These are phyloP conservation scores for Hippoglossus hippoglossus DNA, from an alignment of 2,797 vertebrate genomes.

Conservation along the genomic window DNA sequence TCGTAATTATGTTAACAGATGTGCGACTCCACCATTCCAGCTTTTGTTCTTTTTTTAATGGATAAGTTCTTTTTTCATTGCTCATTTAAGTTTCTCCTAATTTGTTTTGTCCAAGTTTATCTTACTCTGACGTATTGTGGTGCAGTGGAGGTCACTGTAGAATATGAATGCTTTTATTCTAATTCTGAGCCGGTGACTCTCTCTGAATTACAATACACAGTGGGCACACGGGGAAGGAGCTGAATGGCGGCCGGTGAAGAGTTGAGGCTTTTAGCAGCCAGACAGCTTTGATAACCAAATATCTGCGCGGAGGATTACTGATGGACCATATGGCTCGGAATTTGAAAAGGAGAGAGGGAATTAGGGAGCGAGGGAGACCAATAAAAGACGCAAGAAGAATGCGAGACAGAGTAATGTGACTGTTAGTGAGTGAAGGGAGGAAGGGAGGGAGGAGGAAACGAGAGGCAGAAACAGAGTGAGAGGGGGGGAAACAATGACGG, in stretches of 20 bases:
- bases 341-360: conserved; percentile 39
- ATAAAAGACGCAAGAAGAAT: not conserved
- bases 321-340: conserved; percentile 55
- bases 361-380: conserved; percentile 5
- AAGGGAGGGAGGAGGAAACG: not conserved
- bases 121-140: conserved; percentile 19
- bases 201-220: conserved; percentile 54
- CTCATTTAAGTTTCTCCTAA: not conserved
- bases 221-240: conserved; percentile 24
- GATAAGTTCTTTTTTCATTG: not conserved
- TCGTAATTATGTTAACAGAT: not conserved
- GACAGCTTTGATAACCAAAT: conserved; percentile 71
- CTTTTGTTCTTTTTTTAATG: not conserved
- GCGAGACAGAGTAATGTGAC: conserved; percentile 16
- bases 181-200: conserved; percentile 32
- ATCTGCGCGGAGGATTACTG: conserved; percentile 59
- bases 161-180: conserved; percentile 52
- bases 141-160: conserved; percentile 28
- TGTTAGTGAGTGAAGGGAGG: conserved; percentile 7
- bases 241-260: conserved; percentile 30
- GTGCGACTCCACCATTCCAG: not conserved
- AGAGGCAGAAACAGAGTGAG: conserved; percentile 2
- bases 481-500: not conserved
- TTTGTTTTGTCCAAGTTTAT: conserved; percentile 1
- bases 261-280: conserved; percentile 52